Percentiles rank a stretch among this genome's conserved stretches.
Conservation (phyloP, 2,797 vertebrate genomes). For the Rhodeus uyekii region DNA sequence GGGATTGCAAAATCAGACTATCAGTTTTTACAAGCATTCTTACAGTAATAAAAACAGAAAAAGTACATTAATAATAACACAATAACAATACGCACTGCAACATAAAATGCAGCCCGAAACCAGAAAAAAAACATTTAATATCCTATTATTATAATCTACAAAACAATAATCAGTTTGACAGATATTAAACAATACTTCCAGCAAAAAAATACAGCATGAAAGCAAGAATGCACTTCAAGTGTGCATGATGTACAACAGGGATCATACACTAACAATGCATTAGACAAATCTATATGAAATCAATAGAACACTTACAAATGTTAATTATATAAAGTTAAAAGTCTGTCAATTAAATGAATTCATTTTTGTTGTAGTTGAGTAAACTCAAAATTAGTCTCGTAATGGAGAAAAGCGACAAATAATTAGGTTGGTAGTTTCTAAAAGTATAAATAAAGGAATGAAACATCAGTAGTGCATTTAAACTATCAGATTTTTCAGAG, state of each 20-base stretch:
- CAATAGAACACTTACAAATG: no score
- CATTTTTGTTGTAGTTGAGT: not conserved
- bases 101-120: not conserved
- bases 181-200: not conserved
- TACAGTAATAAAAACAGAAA: not conserved
- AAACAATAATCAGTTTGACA: not conserved
- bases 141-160: not conserved
- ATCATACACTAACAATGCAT: not conserved
- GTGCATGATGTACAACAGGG: not conserved
- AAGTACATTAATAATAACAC: no score
- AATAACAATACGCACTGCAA: not conserved
- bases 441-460: not conserved
- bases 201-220: not conserved
- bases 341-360: not conserved
- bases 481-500: not conserved
- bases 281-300: not conserved
- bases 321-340: no score
- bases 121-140: not conserved
- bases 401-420: not conserved
- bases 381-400: not conserved
- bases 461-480: not conserved
- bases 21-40: not conserved
- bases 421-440: not conserved
- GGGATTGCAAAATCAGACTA: constrained; percentile 34
- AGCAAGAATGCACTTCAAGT: not conserved